Percentiles rank a stretch among this genome's conserved stretches.
Evolutionary conservation across 2,113 vertebrate genomes (phyloP).

Genomic region (Eidolon helvum): DNA sequence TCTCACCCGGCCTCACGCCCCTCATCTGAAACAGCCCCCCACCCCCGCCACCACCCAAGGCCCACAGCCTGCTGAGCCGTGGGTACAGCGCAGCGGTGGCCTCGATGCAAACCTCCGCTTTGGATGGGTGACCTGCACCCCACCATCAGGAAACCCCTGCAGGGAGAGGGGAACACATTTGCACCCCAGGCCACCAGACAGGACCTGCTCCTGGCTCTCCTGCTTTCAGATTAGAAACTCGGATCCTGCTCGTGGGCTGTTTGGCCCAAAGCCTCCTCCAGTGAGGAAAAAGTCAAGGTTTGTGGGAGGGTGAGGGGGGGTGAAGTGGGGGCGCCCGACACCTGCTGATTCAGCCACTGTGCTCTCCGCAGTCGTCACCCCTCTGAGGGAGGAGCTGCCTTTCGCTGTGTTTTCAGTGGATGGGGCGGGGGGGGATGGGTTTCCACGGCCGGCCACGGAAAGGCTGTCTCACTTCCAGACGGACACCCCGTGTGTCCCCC

Average conservation of each 20-base stretch:
- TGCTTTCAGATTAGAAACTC: neutral
- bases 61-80: neutral
- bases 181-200: neutral
- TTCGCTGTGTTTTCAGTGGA: neutral
- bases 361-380: neutral
- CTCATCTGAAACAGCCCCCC: neutral
- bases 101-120: slow-evolving; percentile 8
- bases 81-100: neutral
- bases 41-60: neutral
- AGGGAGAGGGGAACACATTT: neutral
- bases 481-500: neutral
- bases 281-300: neutral
- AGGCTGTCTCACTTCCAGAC: slow-evolving; percentile 34
- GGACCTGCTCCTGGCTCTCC: neutral
- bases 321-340: too few relatives aligned
- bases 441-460: neutral
- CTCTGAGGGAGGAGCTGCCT: neutral
- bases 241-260: neutral
- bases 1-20: neutral
- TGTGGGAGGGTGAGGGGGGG: rapidly evolving
- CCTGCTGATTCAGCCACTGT: neutral
- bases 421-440: too few relatives aligned
- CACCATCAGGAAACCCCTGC: neutral
- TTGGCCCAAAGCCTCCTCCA: neutral
- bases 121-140: neutral